Percentiles rank a stretch among this genome's conserved stretches.
These are phyloP conservation scores for Lateolabrax maculatus DNA, from an alignment of 2,797 vertebrate genomes.

Conservation along the genomic window DNA sequence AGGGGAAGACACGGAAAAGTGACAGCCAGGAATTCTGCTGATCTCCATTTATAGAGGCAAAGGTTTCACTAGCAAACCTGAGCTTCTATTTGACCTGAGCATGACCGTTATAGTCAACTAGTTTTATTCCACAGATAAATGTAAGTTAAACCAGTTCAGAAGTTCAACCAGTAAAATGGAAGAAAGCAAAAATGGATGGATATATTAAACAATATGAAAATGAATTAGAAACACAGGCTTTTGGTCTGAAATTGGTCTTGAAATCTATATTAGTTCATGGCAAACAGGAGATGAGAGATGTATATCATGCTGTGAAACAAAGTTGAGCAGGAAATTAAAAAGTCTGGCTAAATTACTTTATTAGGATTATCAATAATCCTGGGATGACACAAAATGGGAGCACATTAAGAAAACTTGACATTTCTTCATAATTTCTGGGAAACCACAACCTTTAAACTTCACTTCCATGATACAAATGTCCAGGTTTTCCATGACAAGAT, in stretches of 20 bases:
- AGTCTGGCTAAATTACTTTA: neutral
- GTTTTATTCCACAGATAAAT: neutral
- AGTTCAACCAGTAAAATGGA: neutral
- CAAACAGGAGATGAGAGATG: constrained; percentile 22
- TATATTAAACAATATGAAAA: neutral
- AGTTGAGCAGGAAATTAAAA: constrained; percentile 4
- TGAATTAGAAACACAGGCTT: neutral
- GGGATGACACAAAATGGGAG: neutral
- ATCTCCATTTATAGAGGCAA: neutral
- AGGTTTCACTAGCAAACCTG: neutral
- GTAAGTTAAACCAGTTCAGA: neutral
- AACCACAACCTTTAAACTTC: neutral
- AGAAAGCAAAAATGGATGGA: neutral
- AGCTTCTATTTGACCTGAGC: too few species aligned
- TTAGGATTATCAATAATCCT: neutral
- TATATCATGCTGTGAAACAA: neutral
- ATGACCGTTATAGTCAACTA: neutral
- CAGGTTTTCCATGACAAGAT: neutral
- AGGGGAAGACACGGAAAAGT: neutral
- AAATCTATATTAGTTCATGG: neutral
- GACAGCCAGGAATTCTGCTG: constrained; percentile 16
- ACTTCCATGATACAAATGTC: neutral
- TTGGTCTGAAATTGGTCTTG: neutral
- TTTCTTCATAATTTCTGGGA: constrained; percentile 1
- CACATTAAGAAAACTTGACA: neutral